Base-by-base conservation (phyloP, 2,888 invertebrate genomes). In the Drosophila multiciliata region DNA sequence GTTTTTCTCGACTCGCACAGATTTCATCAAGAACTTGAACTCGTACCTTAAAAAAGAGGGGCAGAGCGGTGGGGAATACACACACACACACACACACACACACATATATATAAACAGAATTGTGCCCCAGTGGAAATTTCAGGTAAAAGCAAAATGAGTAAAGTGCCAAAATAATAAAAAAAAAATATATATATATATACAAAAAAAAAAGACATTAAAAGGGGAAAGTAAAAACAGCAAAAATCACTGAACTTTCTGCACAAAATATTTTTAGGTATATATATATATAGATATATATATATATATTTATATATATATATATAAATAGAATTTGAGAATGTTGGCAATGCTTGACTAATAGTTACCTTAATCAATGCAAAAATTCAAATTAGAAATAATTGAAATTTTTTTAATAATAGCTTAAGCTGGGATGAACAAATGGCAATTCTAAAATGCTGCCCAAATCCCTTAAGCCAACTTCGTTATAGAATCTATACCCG, bases 11-110 rank as follows among this genome's bases (percentile, higher is more conserved):
- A 62, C 67, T 60, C 63, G 35, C 59, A 55, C 42, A 78, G 72
- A 78, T 80, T 78, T 71, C 80, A 71, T 75, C 66, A 80, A 40
- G 55, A 80, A 59, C 75, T 79, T 75, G 64, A 64, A 67, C 54
- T 75, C 57, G 63, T 65, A 45, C 61, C 40, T 42, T n/a, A 66
- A 38, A 48, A 58, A 60, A 60, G 50, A 8, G 23, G 38, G 17
- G 38, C 26, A 40, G 20, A 26, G 53, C 1, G n/a, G 9, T 40
- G 9, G 15, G 20, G n/a, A 75, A n/a, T 1, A 20, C 20, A 26
- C 38, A 62, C 33, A 53, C 8, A 35, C 45, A 45, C 45, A 42
- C 38, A 17, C 38, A 23, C 38, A 8, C 8, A 40, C 40, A 40
- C n/a, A 40, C 11, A n/a, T 11, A 40, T 20, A 45, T 7, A 45